phyloP scores from a whole-genome alignment of 1,140 invertebrate genomes.

The Halictus rubicundus region DNA sequence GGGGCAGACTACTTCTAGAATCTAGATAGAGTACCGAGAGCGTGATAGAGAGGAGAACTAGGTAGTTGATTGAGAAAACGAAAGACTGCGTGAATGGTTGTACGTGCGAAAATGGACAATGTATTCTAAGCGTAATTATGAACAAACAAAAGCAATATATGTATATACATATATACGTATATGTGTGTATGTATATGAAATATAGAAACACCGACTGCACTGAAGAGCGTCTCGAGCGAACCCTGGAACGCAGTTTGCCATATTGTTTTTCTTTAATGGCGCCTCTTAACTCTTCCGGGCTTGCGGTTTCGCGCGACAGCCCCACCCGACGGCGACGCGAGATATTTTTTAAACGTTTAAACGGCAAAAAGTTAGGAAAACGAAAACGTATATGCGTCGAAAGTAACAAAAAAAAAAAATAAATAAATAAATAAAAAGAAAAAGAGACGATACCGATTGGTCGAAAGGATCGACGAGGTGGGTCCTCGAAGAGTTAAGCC shows the following conservation, averaged over 20 bases:
- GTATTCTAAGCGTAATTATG: slow-evolving; percentile 60
- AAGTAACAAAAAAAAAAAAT: too few species aligned
- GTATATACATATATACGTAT: too few species aligned
- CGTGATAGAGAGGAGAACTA: not conserved
- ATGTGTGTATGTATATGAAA: not conserved
- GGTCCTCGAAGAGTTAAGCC: not conserved
- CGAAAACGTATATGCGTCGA: too few species aligned
- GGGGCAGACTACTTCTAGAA: too few species aligned
- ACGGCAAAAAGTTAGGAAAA: too few species aligned
- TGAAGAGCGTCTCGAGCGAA: slow-evolving; percentile 54
- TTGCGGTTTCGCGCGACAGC: not conserved
- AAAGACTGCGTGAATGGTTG: slow-evolving; percentile 1
- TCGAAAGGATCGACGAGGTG: too few species aligned
- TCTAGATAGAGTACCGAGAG: slow-evolving; percentile 32
- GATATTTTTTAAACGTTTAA: too few species aligned
- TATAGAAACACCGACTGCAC: slow-evolving; percentile 42
- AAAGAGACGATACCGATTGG: too few species aligned
- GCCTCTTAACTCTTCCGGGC: not conserved
- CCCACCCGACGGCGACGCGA: too few species aligned
- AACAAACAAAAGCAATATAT: slow-evolving; percentile 11
- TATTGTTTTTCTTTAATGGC: not conserved
- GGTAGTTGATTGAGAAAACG: not conserved
- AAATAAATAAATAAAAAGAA: too few species aligned
- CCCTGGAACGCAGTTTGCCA: slow-evolving; percentile 13
- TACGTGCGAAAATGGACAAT: not conserved